These are phyloP conservation scores for Machaerirhynchus nigripectus DNA, from an alignment of 2,113 vertebrate genomes.

Conservation along the genomic window DNA sequence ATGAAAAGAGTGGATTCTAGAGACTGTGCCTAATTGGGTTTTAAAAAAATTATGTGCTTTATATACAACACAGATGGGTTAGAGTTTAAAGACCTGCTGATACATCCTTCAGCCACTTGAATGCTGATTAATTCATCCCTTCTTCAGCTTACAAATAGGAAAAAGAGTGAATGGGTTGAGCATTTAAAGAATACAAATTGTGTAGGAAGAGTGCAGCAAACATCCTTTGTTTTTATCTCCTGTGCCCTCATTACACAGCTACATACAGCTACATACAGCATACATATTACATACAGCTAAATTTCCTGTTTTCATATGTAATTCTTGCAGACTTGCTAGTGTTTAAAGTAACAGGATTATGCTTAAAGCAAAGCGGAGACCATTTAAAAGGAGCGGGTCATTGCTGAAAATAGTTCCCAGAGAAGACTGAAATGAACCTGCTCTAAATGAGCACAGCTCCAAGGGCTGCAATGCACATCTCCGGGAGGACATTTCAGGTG, in stretches of 20 bases:
- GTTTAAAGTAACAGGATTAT: neutral
- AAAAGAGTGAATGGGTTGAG: neutral
- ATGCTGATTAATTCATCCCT: neutral
- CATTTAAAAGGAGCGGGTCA: neutral
- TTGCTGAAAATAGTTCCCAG: neutral
- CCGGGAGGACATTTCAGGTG: neutral
- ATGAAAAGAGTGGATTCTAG: neutral
- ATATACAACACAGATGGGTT: neutral
- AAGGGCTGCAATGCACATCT: neutral
- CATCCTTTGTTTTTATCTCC: neutral
- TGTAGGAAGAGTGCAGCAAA: neutral
- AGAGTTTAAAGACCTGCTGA: neutral
- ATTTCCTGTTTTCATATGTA: neutral
- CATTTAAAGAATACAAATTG: neutral
- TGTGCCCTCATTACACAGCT: neutral
- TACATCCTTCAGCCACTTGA: neutral
- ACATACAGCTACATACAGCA: neutral
- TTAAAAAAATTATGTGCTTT: neutral
- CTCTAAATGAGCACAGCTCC: neutral
- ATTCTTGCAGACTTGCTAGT: neutral
- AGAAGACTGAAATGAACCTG: neutral
- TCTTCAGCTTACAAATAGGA: neutral
- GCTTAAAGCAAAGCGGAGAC: neutral
- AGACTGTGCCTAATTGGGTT: neutral
- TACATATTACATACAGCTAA: neutral